These are phyloP conservation scores for Darevskia mixta DNA, from an alignment of 2,797 vertebrate species.

Conservation along the genomic window DNA sequence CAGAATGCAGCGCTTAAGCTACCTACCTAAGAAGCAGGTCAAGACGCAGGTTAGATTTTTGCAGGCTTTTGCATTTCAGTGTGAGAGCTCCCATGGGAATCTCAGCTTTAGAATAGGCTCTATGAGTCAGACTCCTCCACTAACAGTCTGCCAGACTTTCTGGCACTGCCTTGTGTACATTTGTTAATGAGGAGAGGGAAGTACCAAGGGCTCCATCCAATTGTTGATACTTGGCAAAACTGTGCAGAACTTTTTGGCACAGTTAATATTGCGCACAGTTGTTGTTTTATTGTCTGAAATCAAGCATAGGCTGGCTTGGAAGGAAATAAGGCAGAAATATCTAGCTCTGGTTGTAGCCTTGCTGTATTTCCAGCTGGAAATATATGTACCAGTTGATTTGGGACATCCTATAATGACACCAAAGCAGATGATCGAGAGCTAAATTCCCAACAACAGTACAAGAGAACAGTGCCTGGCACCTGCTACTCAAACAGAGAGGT, in stretches of 20 bases:
- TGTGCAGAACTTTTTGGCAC: constrained; percentile 6
- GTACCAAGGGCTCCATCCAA: constrained; percentile 42
- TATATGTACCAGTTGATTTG: background rate
- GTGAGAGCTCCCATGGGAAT: background rate
- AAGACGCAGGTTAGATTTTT: background rate
- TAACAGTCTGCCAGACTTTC: background rate
- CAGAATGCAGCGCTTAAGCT: background rate
- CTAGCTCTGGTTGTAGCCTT: background rate
- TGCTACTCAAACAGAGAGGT: background rate
- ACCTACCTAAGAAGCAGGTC: background rate
- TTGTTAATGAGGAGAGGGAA: constrained; percentile 54
- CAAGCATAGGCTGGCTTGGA: constrained; percentile 21
- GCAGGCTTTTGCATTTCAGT: background rate
- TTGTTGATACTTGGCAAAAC: constrained; percentile 56
- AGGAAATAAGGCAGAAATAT: constrained; percentile 42
- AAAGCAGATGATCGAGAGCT: background rate
- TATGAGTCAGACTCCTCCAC: rapidly evolving
- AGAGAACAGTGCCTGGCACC: too few species aligned
- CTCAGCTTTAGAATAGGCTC: background rate
- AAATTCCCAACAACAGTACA: background rate
- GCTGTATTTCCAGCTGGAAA: constrained; percentile 15
- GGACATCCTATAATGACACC: constrained; percentile 1
- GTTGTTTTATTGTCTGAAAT: constrained; percentile 56
- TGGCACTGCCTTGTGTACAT: constrained; percentile 31
- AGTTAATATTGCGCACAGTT: constrained; percentile 57